phyloP scores from a whole-genome alignment of 1,140 invertebrate species.

The Wiebesia pumilae region DNA sequence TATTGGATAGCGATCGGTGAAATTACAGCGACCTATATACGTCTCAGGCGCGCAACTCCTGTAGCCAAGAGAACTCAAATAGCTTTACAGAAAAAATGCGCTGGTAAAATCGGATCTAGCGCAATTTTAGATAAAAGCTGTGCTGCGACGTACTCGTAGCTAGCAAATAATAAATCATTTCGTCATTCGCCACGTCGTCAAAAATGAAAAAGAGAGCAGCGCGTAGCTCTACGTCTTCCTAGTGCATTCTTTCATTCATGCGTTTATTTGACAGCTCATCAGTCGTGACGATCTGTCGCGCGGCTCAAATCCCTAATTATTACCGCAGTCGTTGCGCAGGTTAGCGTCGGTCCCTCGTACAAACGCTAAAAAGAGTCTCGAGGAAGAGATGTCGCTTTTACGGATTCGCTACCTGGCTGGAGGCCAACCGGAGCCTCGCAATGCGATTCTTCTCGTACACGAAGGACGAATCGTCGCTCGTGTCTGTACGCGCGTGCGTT shows the following conservation, averaged over 20 bases:
- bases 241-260: not conserved
- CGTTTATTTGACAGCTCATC: constrained; percentile 7
- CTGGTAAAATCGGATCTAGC: too few relatives aligned
- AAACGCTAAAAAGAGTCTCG: not conserved
- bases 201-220: not conserved
- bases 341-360: not conserved
- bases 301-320: not conserved
- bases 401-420: too few relatives aligned
- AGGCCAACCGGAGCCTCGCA: too few relatives aligned
- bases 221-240: too few relatives aligned
- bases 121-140: not conserved
- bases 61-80: not conserved
- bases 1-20: not conserved
- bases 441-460: not conserved
- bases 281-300: too few relatives aligned
- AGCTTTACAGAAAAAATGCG: not conserved
- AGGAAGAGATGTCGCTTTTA: not conserved
- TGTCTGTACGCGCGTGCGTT: not conserved
- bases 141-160: not conserved
- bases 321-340: not conserved
- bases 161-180: not conserved
- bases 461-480: not conserved
- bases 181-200: not conserved
- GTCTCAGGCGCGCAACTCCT: not conserved
- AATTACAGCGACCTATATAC: not conserved